phyloP scores from a whole-genome alignment of 2,888 invertebrate species.

The Cecidostiba fungosa region DNA sequence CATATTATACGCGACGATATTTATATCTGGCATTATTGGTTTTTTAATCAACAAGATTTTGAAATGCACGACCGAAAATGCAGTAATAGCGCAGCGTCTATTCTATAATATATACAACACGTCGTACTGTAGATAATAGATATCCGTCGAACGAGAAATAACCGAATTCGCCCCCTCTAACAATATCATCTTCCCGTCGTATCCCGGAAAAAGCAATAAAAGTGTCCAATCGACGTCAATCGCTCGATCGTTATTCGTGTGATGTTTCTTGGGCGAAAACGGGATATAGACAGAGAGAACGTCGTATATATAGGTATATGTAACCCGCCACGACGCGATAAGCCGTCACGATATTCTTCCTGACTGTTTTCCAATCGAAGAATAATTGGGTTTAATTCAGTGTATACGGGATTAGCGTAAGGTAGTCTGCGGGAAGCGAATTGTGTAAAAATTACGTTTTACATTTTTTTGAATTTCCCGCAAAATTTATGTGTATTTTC shows the following conservation, averaged over 20 bases:
- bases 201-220: neutral
- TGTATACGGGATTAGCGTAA: neutral
- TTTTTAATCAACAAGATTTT: too few relatives aligned
- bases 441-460: too few relatives aligned
- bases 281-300: neutral
- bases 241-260: neutral
- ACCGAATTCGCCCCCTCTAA: neutral
- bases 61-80: too few relatives aligned
- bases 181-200: conserved; percentile 2
- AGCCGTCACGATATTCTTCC: neutral
- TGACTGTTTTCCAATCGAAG: neutral
- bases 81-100: too few relatives aligned
- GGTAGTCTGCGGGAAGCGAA: neutral
- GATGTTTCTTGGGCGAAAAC: neutral
- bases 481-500: too few relatives aligned
- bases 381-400: neutral
- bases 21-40: too few relatives aligned
- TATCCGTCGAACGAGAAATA: neutral
- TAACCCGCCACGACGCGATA: neutral
- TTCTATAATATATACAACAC: too few relatives aligned
- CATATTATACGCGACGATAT: too few relatives aligned
- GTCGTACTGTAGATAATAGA: neutral
- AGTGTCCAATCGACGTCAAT: neutral
- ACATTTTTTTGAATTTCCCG: too few relatives aligned
- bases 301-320: too few relatives aligned